Percentiles rank a stretch among this genome's conserved stretches.
phyloP scores from a whole-genome alignment of 2,113 vertebrate genomes.

The Clarias macrocephalus region DNA sequence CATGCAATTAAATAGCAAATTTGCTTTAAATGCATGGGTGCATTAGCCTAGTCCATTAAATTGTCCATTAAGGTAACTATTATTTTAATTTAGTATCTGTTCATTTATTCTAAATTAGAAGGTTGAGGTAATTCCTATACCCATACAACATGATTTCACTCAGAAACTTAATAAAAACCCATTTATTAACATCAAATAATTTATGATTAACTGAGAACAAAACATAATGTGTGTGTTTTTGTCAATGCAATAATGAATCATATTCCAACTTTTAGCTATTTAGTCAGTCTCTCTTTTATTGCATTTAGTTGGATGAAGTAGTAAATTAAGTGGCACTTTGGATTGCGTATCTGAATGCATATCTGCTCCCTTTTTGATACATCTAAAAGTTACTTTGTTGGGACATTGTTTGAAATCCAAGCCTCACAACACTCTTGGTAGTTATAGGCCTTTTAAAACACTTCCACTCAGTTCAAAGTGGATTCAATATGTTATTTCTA shows the following conservation, averaged over 20 bases:
- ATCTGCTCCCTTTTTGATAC: conserved; percentile 6
- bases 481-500: conserved; percentile 42
- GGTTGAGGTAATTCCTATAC: conserved; percentile 29
- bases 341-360: neutral
- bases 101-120: conserved; percentile 46
- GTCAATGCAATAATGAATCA: conserved; percentile 14
- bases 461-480: conserved; percentile 17
- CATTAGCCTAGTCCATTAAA: conserved; percentile 51
- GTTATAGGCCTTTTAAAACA: conserved; percentile 26
- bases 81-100: conserved; percentile 40
- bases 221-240: conserved; percentile 1
- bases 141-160: conserved; percentile 20
- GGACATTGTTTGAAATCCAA: conserved; percentile 21
- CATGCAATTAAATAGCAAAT: conserved; percentile 48
- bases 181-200: conserved; percentile 23
- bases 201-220: conserved; percentile 24
- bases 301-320: neutral
- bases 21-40: conserved; percentile 43
- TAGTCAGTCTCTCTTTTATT: conserved; percentile 5
- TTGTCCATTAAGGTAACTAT: conserved; percentile 48
- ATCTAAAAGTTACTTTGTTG: conserved; percentile 20
- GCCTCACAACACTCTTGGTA: neutral
- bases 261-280: conserved; percentile 33
- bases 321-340: neutral
- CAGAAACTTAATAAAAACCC: conserved; percentile 35